Conservation (phyloP, 1,140 invertebrate genomes). For the Bombyx mori region DNA sequence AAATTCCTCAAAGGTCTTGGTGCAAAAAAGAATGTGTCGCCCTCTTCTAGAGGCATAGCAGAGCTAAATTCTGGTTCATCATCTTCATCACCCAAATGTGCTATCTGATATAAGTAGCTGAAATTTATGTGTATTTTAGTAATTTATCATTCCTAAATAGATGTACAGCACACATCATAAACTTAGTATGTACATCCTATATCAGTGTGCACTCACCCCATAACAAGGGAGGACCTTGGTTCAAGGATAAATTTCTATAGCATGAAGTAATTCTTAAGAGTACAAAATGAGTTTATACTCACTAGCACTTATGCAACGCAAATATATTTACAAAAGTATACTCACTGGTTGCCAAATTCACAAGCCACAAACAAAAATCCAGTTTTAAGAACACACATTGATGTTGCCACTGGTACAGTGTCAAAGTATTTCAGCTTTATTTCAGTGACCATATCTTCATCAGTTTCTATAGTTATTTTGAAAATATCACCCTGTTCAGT, state of each 20-base stretch:
- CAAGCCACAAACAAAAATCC: slow-evolving; percentile 99
- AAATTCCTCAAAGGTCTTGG: slow-evolving; percentile 95
- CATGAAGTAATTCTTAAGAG: slow-evolving; percentile 31
- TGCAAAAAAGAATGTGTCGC: slow-evolving; percentile 99
- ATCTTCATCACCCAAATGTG: slow-evolving; percentile 98
- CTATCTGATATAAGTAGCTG: slow-evolving; percentile 98
- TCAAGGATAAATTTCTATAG: slow-evolving; percentile 63
- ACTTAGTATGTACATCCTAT: slow-evolving; percentile 48
- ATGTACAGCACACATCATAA: background rate
- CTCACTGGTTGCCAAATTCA: slow-evolving; percentile 99
- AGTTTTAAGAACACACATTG: slow-evolving; percentile 98
- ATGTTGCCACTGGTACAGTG: slow-evolving; percentile 95
- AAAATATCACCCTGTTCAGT: slow-evolving; percentile 97
- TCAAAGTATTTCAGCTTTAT: slow-evolving; percentile 99
- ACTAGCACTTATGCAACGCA: slow-evolving; percentile 41
- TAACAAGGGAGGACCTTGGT: slow-evolving; percentile 66
- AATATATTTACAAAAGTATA: slow-evolving; percentile 34
- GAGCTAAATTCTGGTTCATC: slow-evolving; percentile 99
- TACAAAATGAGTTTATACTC: slow-evolving; percentile 10
- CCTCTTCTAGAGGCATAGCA: slow-evolving; percentile 97
- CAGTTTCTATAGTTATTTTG: slow-evolving; percentile 98
- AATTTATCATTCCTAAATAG: no score
- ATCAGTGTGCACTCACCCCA: slow-evolving; percentile 69
- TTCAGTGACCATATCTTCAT: slow-evolving; percentile 98
- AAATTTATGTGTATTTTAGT: slow-evolving; percentile 19